Base-by-base conservation (phyloP, 2,888 invertebrate genomes). In the Hypselothyrea guttata region DNA sequence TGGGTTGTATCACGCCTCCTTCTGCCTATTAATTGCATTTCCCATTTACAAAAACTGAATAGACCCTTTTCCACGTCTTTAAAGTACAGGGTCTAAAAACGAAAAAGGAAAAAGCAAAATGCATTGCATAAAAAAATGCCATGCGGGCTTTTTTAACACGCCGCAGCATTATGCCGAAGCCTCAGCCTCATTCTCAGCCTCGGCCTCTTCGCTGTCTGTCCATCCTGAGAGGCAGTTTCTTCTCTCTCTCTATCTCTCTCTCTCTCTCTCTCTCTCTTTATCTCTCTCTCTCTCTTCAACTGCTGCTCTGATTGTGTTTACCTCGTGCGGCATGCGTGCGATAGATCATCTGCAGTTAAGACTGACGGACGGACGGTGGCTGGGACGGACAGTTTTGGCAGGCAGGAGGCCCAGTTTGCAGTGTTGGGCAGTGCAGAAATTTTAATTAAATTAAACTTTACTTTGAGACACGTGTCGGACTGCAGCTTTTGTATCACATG, bases 391-490 rank as follows among this genome's bases (percentile, higher is more conserved):
- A 18, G 37, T 18, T 30, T 8, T n/a, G 22, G 8, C 13, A 7
- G 4, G 12, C 7, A 27, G 27, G 5, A 30, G 59, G 30, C 34
- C 38, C 60, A 44, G 45, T 18, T 28, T 41, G 13, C 51, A 42
- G 55, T 18, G 47, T 11, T 60, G 40, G 35, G 7, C 60, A 61
- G 42, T 79, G 84, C 75, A 71, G 62, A 71, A 63, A 82, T 83
- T 86, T 84, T 81, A 86, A 81, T 81, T 86, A 82, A 81, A 81
- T 81, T 81, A 86, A 81, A 82, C 55, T 82, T 86, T 86, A 65
- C 75, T 78, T 59, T 81, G 60, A 73, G 82, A 81, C 86, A 79
- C 79, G 78, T 86, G 79, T 86, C 67, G 62, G 77, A 45, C 47
- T 57, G 53, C 56, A 46, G 54, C 48, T 52, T 47, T 42, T 38